Base-by-base conservation (phyloP, 2,888 invertebrate genomes). In the Polylopha cassiicola region DNA sequence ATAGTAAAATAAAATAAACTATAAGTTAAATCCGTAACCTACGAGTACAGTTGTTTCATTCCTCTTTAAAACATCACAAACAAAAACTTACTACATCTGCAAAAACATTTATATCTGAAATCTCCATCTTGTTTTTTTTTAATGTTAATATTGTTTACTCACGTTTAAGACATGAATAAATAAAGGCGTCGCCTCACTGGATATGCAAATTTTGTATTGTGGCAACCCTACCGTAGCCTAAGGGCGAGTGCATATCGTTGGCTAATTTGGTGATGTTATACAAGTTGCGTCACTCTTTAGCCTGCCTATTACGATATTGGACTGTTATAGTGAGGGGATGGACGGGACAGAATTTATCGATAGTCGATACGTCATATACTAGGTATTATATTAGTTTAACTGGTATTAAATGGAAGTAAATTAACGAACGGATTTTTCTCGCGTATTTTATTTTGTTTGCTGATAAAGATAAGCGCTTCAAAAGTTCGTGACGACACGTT, bases 221-320 rank as follows among this genome's bases (percentile, higher is more conserved):
- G 70, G 24, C 75, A 81, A 48, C 84, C 84, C 80, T 84, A 57
- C 13, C 24, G 50, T 26, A 46, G 71, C 75, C 77, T 62, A 53
- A 72, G 78, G 82, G 81, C 74, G 71, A 77, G 73, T 75, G 73
- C 75, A 77, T 75, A 77, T 72, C 65, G 74, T 63, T 58, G 73
- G 73, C 81, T 85, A 84, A 84, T 85, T 84, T 82, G 80, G 84
- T 76, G 73, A 82, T 85, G 82, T 84, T 80, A 66, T 76, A 82
- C 84, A 80, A 80, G 80, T 80, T 73, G 73, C 69, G 65, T 78
- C 78, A 78, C 79, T 84, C 81, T 82, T 84, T 82, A 84, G 74
- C 62, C 71, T 72, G 71, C 76, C 80, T 80, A 85, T 85, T 82
- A 84, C 77, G 65, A 75, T 82, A 84, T 84, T 80, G 77, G 65